Base-by-base conservation (phyloP, 2,113 vertebrate species). In the Chunga burmeisteri region DNA sequence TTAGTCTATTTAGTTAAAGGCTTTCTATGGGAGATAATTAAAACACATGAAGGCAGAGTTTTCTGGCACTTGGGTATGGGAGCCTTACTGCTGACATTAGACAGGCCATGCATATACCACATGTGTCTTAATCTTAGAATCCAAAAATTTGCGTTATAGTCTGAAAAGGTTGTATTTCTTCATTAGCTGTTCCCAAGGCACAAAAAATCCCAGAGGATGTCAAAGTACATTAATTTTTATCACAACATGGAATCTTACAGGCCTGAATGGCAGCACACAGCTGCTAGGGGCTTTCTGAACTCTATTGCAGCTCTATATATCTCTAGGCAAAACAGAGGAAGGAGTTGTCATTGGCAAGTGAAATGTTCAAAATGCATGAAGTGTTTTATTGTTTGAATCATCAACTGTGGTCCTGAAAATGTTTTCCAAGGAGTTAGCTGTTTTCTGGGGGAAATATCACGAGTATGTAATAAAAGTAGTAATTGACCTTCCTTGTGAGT, bases 221-320 rank as follows among this genome's bases (percentile, higher is more conserved):
- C 98, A 98, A 98, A 99, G 98, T 96, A 98, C 98, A 99, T 99
- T 99, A 98, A 98, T 99, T 99, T 99, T 99, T 98, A 99, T 99
- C 98, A 98, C 98, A 98, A 98, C 98, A 98, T 96, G 98, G 98
- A 98, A 98, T 98, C 98, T 99, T 98, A 98, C 98, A 98, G 98
- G 98, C 99, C 98, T 99, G 98, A 99, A 98, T 98, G 98, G 99
- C 99, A 99, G 98, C 98, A 96, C 96, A 96, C 98, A 98, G 99
- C 98, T 99, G 99, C 98, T 98, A 95, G 96, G 97, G 96, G 97
- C 98, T 98, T 97, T 98, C 97, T 98, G 98, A 98, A 98, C 98
- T 98, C 96, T 97, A 92, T 98, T 96, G 93, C 96, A 98, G 98
- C 98, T 98, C 98, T 98, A 92, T 98, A 98, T 98, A 98, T 99